Conservation (phyloP, 1,140 invertebrate species). For the Tetragonula clypearis region DNA sequence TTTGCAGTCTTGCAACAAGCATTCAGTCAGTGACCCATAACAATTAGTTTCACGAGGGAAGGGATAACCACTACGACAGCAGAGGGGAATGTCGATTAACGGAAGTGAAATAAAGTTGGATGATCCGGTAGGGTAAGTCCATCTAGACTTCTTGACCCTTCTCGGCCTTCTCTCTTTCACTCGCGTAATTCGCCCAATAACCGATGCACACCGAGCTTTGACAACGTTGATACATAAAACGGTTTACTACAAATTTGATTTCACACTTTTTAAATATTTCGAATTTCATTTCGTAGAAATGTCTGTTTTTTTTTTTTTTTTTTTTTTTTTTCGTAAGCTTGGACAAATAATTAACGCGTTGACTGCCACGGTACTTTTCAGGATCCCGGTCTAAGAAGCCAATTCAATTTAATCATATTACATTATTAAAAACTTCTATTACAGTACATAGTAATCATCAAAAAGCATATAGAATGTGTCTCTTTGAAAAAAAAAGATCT, state of each 20-base stretch:
- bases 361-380: no score
- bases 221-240: not conserved
- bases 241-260: not conserved
- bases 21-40: conserved; percentile 78
- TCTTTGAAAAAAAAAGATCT: no score
- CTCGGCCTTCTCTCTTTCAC: not conserved
- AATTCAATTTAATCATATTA: no score
- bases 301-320: no score
- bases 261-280: no score
- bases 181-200: not conserved
- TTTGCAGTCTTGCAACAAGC: conserved; percentile 68
- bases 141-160: conserved; percentile 48
- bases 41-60: conserved; percentile 72
- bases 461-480: no score
- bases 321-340: no score
- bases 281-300: no score
- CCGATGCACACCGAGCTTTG: not conserved
- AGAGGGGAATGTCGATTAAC: conserved; percentile 74
- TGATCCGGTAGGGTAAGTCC: conserved; percentile 72
- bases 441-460: no score
- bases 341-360: no score
- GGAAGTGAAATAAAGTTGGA: conserved; percentile 78
- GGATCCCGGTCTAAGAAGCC: no score
- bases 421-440: no score
- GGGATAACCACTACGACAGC: conserved; percentile 51